Evolutionary conservation across 2,797 vertebrate genomes (phyloP), one percentile per base, ranked within the genome.

Genomic region (Crenuchus spilurus): DNA sequence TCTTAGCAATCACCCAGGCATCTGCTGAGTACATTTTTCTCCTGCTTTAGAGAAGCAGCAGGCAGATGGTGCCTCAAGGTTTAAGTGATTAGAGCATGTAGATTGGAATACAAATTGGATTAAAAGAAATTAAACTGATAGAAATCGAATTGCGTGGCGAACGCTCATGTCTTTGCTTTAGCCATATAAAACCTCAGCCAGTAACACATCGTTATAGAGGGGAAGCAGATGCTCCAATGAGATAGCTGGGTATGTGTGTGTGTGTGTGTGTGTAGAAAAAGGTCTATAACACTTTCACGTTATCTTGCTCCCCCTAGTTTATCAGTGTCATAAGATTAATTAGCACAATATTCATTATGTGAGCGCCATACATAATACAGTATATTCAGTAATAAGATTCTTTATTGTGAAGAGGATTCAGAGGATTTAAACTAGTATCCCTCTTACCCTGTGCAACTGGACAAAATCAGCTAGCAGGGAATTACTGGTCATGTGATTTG

Each of bases 31-130:
- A 93, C 89, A 93, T 95, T 93, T 93, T 91, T 84, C 41, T 64
- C 52, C 69, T 60, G 28, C 68, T 63, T 48, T 54, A 75, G 72
- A 77, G 22, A 66, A 58, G 20, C 84, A 75, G 92, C 90, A 93
- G 95, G 90, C 96, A 99, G 96, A 98, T 97, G 96, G 96, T 94
- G 92, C 89, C 93, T 96, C 92, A 91, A 94, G 95, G 96, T 98
- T 96, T 95, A 96, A 96, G 93, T 94, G 94, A 96, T 98, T 96
- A 97, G 95, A 95, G 93, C 93, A 93, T 92, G 94, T 96, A 96
- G 94, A 96, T 97, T 95, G 94, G 94, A 97, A 97, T 96, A 97
- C 94, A 97, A 98, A 99, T 98, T 97, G 93, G 94, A 96, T 97
- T 96, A 94, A 95, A 94, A 94, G 92, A 98, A 98, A 98, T 98